Evolutionary conservation across 2,797 vertebrate species (phyloP), one percentile per base, ranked within the genome.

Genomic region (Acanthis flammea): DNA sequence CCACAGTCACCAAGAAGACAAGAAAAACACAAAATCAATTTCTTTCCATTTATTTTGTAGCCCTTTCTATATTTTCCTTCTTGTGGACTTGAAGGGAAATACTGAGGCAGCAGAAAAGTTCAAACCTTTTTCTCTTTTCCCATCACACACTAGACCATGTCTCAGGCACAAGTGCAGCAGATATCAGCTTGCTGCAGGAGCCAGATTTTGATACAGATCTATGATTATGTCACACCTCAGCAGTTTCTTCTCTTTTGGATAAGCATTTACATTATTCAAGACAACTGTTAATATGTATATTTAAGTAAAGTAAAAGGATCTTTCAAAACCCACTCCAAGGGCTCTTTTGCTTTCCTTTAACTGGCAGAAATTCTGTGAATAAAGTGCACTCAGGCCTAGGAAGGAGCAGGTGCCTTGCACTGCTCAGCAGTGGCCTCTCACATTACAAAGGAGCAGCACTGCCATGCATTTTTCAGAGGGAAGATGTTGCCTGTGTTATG

Each of bases 381-480:
- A 14, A 74, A 75, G 62, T 8, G 33, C 15, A 3, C 25, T 42
- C 19, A 3, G 16, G 45, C 73, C 41, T 8, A 73, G 90, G 90
- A 86, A 54, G 2, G 50, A 88, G 63, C 91, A 96, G 88, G 88
- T 94, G 94, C 89, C 76, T 63, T n/a, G 80, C 22, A 8, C 7
- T 33, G 86, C 89, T 92, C 95, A 86, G 82, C 78, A 88, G 86
- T 39, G 73, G 80, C 74, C 71, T 87, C 95, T 91, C 77, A 12
- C 47, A 54, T 88, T 75, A 75, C 88, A 81, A 83, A 92, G 84
- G 60, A 61, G 54, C 63, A 48, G 86, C 58, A 12, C 12, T 44
- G 79, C 90, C 41, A 12, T 0, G 33, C 9, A 7, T 73, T 91
- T 83, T 73, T 33, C 86, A 84, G 70, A 73, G 58, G 82, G 62